A percentile compares a stretch with the other conserved stretches of the same genome.
Conservation (phyloP, 2,888 invertebrate species). For the Octodonta nipae region DNA sequence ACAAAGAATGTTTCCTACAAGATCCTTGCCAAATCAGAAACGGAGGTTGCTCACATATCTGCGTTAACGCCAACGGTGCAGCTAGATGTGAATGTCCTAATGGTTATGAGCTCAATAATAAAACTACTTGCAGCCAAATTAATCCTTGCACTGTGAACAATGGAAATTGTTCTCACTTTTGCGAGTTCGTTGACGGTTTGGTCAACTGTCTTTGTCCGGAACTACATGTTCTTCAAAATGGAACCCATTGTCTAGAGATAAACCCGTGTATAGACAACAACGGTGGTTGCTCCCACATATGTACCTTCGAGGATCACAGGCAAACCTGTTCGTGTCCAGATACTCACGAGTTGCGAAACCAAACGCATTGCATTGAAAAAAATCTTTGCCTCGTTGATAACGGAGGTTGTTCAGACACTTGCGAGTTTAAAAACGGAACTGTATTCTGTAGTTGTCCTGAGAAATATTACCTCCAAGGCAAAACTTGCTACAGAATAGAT, state of each 20-base stretch:
- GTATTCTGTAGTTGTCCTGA: conserved; percentile 37
- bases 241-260: conserved; percentile 25
- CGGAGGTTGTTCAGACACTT: conserved; percentile 51
- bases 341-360: conserved; percentile 34
- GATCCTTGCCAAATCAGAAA: conserved; percentile 32
- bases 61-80: conserved; percentile 30
- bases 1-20: conserved; percentile 20
- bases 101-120: conserved; percentile 23
- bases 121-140: conserved; percentile 32
- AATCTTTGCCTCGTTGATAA: conserved; percentile 45
- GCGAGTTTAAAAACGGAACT: conserved; percentile 35
- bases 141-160: conserved; percentile 38
- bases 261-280: conserved; percentile 40
- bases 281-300: conserved; percentile 47
- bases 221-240: conserved; percentile 32
- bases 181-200: conserved; percentile 36
- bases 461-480: conserved; percentile 29
- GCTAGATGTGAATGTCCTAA: conserved; percentile 38
- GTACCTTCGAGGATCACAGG: conserved; percentile 38
- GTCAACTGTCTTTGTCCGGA: conserved; percentile 38
- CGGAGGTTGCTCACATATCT: conserved; percentile 29
- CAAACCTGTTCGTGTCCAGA: conserved; percentile 42
- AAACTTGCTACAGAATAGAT: conserved; percentile 18
- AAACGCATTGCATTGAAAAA: conserved; percentile 32
- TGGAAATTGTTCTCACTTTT: conserved; percentile 42